Evolutionary conservation across 2,113 vertebrate genomes (phyloP).

Genomic region (Agapornis roseicollis): DNA sequence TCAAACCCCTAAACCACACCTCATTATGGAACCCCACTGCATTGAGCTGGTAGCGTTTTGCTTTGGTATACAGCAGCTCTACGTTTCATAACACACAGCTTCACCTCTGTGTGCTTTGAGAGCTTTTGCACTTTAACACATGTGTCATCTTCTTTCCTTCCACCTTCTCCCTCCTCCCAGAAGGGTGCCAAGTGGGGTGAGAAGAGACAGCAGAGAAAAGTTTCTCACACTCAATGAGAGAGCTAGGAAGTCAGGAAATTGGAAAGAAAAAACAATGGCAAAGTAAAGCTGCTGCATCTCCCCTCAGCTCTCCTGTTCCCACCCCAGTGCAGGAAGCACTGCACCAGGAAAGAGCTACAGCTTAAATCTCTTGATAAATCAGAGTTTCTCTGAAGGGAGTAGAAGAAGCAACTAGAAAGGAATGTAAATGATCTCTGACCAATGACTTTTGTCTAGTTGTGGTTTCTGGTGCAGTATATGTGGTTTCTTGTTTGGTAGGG

Average conservation of each 20-base stretch:
- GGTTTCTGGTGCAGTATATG: slow-evolving; percentile 40
- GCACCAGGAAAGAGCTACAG: not conserved
- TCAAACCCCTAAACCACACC: not conserved
- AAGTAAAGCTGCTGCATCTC: not conserved
- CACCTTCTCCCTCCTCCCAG: not conserved
- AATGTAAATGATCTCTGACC: slow-evolving; percentile 65
- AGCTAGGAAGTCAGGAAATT: not conserved
- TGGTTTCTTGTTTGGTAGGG: slow-evolving; percentile 3
- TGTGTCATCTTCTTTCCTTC: not conserved
- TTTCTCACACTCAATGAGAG: accelerated
- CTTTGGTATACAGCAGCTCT: not conserved
- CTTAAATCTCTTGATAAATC: slow-evolving; percentile 34
- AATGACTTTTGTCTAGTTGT: slow-evolving; percentile 52
- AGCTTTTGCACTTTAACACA: not conserved
- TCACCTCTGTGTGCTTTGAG: not conserved
- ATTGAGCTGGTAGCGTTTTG: not conserved
- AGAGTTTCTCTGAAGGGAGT: slow-evolving; percentile 23
- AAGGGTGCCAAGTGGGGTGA: not conserved
- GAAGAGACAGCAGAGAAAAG: not conserved
- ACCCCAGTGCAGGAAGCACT: not conserved
- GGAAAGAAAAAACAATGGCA: not conserved
- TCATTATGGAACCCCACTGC: not conserved
- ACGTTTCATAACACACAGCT: not conserved
- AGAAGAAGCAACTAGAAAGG: slow-evolving; percentile 46
- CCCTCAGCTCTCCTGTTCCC: not conserved